These are phyloP conservation scores for Dipodomys spectabilis DNA, from an alignment of 2,113 vertebrate species.

Conservation along the genomic window DNA sequence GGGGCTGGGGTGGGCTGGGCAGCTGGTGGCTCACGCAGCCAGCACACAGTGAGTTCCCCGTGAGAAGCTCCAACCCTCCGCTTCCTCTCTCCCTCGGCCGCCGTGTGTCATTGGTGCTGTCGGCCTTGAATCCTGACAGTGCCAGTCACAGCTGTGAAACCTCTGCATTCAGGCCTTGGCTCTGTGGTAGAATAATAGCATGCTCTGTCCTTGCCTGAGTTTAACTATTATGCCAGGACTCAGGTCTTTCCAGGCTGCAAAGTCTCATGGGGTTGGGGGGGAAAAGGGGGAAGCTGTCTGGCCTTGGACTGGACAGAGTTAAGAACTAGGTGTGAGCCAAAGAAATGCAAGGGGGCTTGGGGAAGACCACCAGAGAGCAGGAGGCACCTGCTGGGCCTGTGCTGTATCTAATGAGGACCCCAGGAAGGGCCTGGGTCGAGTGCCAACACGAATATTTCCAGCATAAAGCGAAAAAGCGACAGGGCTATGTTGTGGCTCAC, in stretches of 20 bases:
- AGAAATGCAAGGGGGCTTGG: neutral
- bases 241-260: conserved; percentile 66
- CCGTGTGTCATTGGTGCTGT: conserved; percentile 25
- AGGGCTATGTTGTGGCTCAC: accelerated
- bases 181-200: conserved; percentile 60
- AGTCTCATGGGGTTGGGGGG: neutral
- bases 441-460: accelerated
- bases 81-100: neutral
- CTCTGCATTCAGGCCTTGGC: conserved; percentile 66
- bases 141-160: conserved; percentile 62
- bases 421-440: neutral
- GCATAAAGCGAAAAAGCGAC: neutral
- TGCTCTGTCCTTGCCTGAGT: conserved; percentile 37
- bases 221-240: conserved; percentile 40
- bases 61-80: neutral
- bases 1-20: accelerated
- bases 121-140: conserved; percentile 34
- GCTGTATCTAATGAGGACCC: neutral
- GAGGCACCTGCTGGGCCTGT: neutral
- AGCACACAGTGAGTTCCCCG: neutral
- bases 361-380: neutral
- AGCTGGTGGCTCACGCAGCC: neutral
- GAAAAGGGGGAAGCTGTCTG: neutral
- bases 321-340: neutral
- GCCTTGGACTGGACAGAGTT: neutral